Conservation (phyloP, 2,113 vertebrate species). For the Fregetta grallaria region DNA sequence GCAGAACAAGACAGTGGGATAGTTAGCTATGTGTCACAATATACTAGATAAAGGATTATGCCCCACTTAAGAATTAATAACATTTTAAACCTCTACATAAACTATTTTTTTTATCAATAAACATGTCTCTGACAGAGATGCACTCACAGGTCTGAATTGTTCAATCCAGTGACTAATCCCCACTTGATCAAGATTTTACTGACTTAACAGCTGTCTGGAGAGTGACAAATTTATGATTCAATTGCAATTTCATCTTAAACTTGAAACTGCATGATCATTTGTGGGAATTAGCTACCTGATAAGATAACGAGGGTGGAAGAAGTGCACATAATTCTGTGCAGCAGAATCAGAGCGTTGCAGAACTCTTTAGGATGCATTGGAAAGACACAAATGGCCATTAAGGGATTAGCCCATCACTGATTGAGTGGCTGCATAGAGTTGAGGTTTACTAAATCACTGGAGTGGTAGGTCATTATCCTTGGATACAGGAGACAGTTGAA, state of each 20-base stretch:
- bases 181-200: conserved; percentile 74
- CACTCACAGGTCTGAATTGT: conserved; percentile 64
- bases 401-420: conserved; percentile 76
- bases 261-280: conserved; percentile 74
- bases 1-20: conserved; percentile 3
- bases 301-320: conserved; percentile 72
- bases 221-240: conserved; percentile 79
- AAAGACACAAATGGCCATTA: conserved; percentile 79
- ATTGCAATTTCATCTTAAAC: conserved; percentile 68
- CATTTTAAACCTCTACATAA: conserved; percentile 62
- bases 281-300: conserved; percentile 79
- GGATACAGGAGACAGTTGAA: conserved; percentile 66
- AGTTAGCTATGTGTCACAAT: conserved; percentile 31
- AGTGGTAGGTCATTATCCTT: conserved; percentile 68
- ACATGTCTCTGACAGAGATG: conserved; percentile 50
- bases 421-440: conserved; percentile 41
- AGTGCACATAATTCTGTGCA: conserved; percentile 53
- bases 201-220: conserved; percentile 71
- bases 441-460: conserved; percentile 75
- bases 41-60: conserved; percentile 52
- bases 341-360: conserved; percentile 61
- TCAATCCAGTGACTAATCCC: conserved; percentile 63
- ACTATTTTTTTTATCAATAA: conserved; percentile 68
- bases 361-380: conserved; percentile 63
- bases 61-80: conserved; percentile 65